These are phyloP conservation scores for Mycetomoellerius zeteki DNA, from an alignment of 1,140 invertebrate species.

Conservation along the genomic window DNA sequence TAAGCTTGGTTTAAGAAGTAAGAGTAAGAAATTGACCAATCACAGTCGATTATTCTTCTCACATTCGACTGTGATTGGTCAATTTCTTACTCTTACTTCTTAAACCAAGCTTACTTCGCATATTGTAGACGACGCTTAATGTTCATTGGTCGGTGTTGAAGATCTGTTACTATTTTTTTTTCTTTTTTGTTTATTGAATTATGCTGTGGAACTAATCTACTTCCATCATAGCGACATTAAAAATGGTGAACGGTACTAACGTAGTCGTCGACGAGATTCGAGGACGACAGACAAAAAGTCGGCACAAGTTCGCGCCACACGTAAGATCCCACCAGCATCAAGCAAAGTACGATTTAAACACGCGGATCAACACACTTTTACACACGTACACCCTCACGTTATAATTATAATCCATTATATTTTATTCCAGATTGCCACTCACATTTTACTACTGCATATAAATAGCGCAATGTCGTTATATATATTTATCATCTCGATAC, in stretches of 20 bases:
- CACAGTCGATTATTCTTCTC: too few relatives aligned
- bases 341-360: constrained; percentile 43
- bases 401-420: constrained; percentile 86
- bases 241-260: constrained; percentile 67
- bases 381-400: constrained; percentile 70
- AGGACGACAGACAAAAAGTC: constrained; percentile 27
- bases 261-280: constrained; percentile 67
- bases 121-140: too few relatives aligned
- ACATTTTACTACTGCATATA: constrained; percentile 81
- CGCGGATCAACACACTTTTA: constrained; percentile 63
- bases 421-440: constrained; percentile 86
- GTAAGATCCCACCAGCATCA: constrained; percentile 65
- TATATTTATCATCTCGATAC: constrained; percentile 59
- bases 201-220: constrained; percentile 52
- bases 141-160: constrained; percentile 49
- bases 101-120: too few relatives aligned
- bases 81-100: too few relatives aligned
- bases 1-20: too few relatives aligned
- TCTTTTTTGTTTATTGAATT: constrained; percentile 8
- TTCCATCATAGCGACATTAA: constrained; percentile 51
- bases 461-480: constrained; percentile 46
- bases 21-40: too few relatives aligned
- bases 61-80: too few relatives aligned
- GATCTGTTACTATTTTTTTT: constrained; percentile 28
- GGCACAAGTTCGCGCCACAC: constrained; percentile 16